Evolutionary conservation across 2,113 vertebrate genomes (phyloP), one percentile per base, ranked within the genome.

Genomic region (Microtus pennsylvanicus): DNA sequence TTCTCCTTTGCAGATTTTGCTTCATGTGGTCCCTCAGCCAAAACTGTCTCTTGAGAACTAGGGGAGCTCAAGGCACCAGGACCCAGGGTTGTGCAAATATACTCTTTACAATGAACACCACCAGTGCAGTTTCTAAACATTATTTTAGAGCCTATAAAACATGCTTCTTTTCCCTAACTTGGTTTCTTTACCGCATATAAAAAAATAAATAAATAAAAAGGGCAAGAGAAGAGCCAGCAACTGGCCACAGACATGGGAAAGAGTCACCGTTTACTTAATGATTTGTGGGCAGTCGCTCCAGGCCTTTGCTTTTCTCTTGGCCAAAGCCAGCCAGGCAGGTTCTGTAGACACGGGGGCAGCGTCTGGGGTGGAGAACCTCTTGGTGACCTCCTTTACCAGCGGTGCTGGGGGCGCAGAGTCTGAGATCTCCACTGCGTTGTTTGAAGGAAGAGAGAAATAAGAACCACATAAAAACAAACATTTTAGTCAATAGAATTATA

Each of bases 231-330:
- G 72, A 95, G 95, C 96, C 97, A 80, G 42, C 55, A 91, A 91
- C 94, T 69, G 96, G 97, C 94, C 87, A 33, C 19, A 95, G 13
- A 0, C 89, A 81, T 86, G 38, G 94, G 19, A 22, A 55, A 28
- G 28, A 89, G 95, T 92, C 95, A 78, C 86, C 87, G 74, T 98
- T 99, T 99, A 99, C 99, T 99, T 99, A 98, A 99, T 99, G 97
- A 99, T 99, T 98, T 99, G 99, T 52, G 99, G 99, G 97, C 99
- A 99, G 99, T 99, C 99, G 94, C 99, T 99, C 99, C 99, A 99
- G 94, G 99, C 99, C 98, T 99, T 99, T 95, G 99, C 99, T 99
- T 99, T 99, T 96, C 99, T 98, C 97, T 99, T 99, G 98, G 99
- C 99, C 97, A 99, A 98, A 0, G 99, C 99, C 95, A 99, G 98